phyloP scores from a whole-genome alignment of 2,113 vertebrate genomes.

The Genyomyrus donnyi region DNA sequence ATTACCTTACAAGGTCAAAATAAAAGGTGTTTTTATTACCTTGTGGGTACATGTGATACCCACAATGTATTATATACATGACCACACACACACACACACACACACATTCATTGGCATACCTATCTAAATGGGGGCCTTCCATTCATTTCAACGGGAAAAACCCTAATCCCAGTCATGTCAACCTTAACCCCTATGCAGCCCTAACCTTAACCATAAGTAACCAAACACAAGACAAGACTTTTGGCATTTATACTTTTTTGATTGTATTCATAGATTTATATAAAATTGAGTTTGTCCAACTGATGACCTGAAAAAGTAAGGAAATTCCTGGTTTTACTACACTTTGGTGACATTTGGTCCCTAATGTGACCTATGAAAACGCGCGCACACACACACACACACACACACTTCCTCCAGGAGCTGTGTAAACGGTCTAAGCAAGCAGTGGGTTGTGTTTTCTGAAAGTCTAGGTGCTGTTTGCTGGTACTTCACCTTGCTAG shows the following conservation, averaged over 20 bases:
- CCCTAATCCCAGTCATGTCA: too few species aligned
- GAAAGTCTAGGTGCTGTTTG: not conserved
- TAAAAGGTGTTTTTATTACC: not conserved
- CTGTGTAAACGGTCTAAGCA: not conserved
- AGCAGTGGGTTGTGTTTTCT: not conserved
- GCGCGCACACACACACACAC: not conserved
- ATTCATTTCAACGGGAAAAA: too few species aligned
- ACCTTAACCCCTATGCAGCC: too few species aligned
- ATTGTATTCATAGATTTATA: too few species aligned
- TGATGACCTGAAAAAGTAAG: too few species aligned
- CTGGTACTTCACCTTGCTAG: not conserved
- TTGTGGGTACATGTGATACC: not conserved
- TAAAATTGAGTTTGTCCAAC: too few species aligned
- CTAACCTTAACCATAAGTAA: too few species aligned
- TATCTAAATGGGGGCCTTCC: too few species aligned
- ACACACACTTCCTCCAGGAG: not conserved
- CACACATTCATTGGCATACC: not conserved
- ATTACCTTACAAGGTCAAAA: not conserved
- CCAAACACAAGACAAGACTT: too few species aligned
- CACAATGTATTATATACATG: not conserved
- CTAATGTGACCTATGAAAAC: not conserved
- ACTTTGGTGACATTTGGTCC: not conserved
- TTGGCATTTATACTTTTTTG: too few species aligned
- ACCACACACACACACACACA: not conserved
- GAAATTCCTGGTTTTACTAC: too few species aligned